Percentiles rank a stretch among this genome's conserved stretches.
phyloP scores from a whole-genome alignment of 1,140 invertebrate genomes.

The Grapholita molesta region DNA sequence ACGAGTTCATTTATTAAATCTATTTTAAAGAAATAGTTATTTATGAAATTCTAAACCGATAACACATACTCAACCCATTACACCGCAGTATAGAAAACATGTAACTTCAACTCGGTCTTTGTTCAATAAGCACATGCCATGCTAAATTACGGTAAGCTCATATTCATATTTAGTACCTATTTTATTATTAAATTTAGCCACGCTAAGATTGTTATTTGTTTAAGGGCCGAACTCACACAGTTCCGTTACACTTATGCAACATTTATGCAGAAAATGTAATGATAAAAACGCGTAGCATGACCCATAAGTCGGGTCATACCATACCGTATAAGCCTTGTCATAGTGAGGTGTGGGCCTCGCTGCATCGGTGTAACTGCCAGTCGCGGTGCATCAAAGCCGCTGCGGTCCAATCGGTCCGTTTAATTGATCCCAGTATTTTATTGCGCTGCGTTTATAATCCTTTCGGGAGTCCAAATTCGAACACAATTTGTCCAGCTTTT shows the following conservation, averaged over 20 bases:
- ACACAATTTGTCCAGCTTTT: background rate
- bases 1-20: too few relatives aligned
- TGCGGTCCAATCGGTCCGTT: background rate
- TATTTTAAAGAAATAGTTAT: background rate
- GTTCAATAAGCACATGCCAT: background rate
- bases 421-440: constrained; percentile 13
- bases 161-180: too few relatives aligned
- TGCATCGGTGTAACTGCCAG: background rate
- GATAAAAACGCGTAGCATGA: background rate
- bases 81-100: background rate
- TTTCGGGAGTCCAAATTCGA: background rate
- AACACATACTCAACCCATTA: background rate
- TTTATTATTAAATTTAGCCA: too few relatives aligned
- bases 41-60: background rate
- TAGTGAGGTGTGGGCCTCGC: background rate
- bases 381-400: constrained; percentile 7
- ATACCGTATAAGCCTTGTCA: background rate
- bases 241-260: too few relatives aligned
- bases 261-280: too few relatives aligned
- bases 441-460: background rate
- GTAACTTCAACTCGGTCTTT: background rate
- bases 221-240: too few relatives aligned
- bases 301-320: too few relatives aligned
- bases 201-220: too few relatives aligned
- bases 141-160: too few relatives aligned